These are phyloP conservation scores for Bettongia penicillata DNA, from an alignment of 2,113 vertebrate genomes.

Conservation along the genomic window DNA sequence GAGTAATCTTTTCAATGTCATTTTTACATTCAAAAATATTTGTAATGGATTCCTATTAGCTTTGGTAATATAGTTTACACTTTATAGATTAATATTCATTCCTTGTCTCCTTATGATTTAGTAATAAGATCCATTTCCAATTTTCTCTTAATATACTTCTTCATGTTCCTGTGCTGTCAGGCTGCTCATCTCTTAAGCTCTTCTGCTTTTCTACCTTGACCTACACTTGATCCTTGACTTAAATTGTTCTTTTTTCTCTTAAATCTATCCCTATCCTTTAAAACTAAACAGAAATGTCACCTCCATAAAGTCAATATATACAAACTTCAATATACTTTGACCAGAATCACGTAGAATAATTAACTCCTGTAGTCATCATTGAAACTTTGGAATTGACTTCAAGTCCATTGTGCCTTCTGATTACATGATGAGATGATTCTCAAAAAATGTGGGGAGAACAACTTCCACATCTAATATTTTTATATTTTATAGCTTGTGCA, in stretches of 20 bases:
- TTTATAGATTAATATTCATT: no score
- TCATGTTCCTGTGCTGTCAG: no score
- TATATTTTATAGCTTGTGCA: conserved; percentile 15
- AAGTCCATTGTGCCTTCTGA: neutral
- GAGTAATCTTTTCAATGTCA: neutral
- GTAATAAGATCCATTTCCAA: neutral
- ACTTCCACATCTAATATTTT: conserved; percentile 19
- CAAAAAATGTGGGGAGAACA: neutral
- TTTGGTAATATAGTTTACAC: neutral
- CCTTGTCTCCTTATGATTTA: neutral
- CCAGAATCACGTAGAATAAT: neutral
- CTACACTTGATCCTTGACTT: neutral
- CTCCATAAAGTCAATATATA: no score
- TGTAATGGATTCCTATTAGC: neutral
- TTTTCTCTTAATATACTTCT: no score
- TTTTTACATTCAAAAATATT: neutral
- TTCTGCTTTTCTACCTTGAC: accelerated
- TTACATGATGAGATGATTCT: no score
- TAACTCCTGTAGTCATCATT: neutral
- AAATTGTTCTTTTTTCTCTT: no score
- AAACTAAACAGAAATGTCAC: no score
- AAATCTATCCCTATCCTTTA: neutral
- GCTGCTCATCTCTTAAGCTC: neutral
- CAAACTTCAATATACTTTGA: no score
- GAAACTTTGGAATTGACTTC: neutral